Percentiles rank a stretch among this genome's conserved stretches.
phyloP scores from a whole-genome alignment of 2,888 invertebrate species.

The Luffia ferchaultella region DNA sequence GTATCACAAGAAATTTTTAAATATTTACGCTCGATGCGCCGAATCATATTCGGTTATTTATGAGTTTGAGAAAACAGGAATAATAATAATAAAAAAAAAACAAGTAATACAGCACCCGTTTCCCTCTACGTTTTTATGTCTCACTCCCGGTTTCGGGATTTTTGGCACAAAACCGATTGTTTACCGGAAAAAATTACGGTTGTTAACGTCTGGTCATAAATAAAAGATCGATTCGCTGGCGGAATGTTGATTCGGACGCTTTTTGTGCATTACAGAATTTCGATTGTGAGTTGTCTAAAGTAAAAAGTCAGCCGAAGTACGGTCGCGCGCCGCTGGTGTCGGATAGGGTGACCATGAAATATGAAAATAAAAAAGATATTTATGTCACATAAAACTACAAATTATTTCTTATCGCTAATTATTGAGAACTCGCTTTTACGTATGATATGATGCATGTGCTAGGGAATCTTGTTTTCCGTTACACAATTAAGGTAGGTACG shows the following conservation, averaged over 20 bases:
- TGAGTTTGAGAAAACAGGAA: conserved; percentile 28
- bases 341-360: not conserved
- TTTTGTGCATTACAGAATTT: conserved; percentile 33
- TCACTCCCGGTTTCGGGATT: conserved; percentile 49
- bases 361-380: too few relatives aligned
- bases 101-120: conserved; percentile 32
- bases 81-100: conserved; percentile 26
- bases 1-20: not conserved
- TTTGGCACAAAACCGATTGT: conserved; percentile 65
- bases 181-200: conserved; percentile 65
- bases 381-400: too few relatives aligned
- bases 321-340: conserved; percentile 12
- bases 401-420: too few relatives aligned
- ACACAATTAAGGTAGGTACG: too few relatives aligned
- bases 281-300: conserved; percentile 36
- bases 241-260: conserved; percentile 62
- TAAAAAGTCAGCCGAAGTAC: conserved; percentile 39
- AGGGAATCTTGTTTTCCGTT: too few relatives aligned
- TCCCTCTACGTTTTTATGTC: conserved; percentile 51
- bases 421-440: too few relatives aligned
- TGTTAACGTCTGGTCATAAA: conserved; percentile 57
- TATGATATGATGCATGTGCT: too few relatives aligned
- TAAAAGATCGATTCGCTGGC: conserved; percentile 48
- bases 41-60: conserved; percentile 54
- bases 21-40: conserved; percentile 13